Evolutionary conservation across 2,888 invertebrate species (phyloP), one percentile per base, ranked within the genome.

Genomic region (Orchestes rusci): DNA sequence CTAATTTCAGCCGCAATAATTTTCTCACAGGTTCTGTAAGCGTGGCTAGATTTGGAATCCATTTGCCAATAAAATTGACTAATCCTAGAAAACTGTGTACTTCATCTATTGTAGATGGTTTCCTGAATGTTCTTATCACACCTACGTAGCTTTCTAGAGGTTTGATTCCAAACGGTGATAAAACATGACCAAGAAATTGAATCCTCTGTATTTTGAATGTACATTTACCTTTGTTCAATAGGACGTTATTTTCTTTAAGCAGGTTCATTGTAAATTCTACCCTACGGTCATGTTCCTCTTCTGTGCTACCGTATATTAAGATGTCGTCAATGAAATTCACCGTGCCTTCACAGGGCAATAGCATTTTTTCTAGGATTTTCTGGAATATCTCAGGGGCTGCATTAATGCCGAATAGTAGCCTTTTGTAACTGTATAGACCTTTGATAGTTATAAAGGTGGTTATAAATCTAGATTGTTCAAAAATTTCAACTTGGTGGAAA

Each of bases 321-420:
- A 70, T 64, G 52, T 68, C 66, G 53, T 67, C 68, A 12, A 62
- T 61, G 39, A 59, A 62, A 42, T 63, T 65, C 13, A 62, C 46
- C 2, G 55, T 57, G 0, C 66, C 66, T 30, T 64, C 57, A 30
- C 64, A 63, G 5, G 3, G 3, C 12, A 18, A 5, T 7, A 16
- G 16, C 8, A 35, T 18, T 2, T 7, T 5, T 23, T 23, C 23
- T 10, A 23, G 5, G 10, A 23, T 57, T 53, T 68, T 64, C 53
- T 69, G 52, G 23, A 7, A 23, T 7, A 23, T 23, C 39, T 54
- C 53, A 5, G 53, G 66, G 45, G 71, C 71, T 37, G 65, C 66
- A 1, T 54, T 53, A 8, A 70, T 61, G 0, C 53, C 55, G 23
- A 55, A 56, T 48, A 55, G 46, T 2, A 55, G 38, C 12, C 68